phyloP scores from a whole-genome alignment of 2,888 invertebrate species.

The Stenodema calcarata region DNA sequence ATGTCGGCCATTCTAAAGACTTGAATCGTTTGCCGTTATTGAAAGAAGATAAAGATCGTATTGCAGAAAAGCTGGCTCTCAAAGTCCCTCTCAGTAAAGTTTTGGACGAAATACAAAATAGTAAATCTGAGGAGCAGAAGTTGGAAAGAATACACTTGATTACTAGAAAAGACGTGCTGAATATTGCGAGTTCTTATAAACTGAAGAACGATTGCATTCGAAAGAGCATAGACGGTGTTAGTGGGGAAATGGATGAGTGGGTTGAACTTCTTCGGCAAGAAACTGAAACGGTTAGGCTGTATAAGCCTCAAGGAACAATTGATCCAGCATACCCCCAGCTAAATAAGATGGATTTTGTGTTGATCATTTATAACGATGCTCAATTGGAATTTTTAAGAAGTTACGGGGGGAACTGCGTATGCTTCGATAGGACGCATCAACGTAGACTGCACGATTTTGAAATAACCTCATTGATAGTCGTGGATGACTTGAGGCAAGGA shows the following conservation, averaged over 20 bases:
- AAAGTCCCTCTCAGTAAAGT: conserved; percentile 50
- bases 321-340: not conserved
- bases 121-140: not conserved
- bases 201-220: conserved; percentile 16
- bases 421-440: conserved; percentile 24
- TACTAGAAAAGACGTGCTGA: conserved; percentile 27
- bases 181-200: conserved; percentile 21
- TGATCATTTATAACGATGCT: conserved; percentile 6
- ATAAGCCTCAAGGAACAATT: conserved; percentile 19
- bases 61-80: conserved; percentile 51
- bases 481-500: conserved; percentile 19
- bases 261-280: not conserved
- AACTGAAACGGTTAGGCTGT: conserved; percentile 4
- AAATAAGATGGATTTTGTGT: not conserved
- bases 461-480: not conserved
- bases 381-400: conserved; percentile 1
- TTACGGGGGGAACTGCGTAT: not conserved
- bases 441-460: conserved; percentile 5
- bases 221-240: conserved; percentile 6
- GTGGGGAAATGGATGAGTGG: conserved; percentile 9
- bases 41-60: conserved; percentile 32
- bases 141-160: conserved; percentile 28
- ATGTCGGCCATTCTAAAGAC: conserved; percentile 50
- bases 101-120: conserved; percentile 45
- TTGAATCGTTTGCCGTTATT: conserved; percentile 42